Conservation (phyloP, 2,888 invertebrate species). For the Harmothoe impar region DNA sequence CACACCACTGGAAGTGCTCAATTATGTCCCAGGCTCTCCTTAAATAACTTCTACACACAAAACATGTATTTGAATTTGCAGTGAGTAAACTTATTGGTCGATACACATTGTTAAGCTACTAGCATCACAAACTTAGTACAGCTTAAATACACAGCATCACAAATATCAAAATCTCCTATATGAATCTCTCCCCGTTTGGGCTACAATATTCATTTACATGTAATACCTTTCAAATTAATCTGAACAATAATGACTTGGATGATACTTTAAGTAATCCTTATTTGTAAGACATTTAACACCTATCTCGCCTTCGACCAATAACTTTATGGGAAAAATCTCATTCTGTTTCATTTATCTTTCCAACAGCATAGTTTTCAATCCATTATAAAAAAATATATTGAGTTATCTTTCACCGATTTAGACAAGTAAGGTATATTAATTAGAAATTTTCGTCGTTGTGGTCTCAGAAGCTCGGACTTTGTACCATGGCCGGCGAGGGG, state of each 20-base stretch:
- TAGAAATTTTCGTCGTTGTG: background rate
- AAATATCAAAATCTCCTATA: background rate
- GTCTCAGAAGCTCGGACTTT: conserved; percentile 53
- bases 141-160: too few relatives aligned
- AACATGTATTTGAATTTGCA: too few relatives aligned
- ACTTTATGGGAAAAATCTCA: too few relatives aligned
- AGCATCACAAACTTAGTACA: too few relatives aligned
- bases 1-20: too few relatives aligned
- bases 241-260: too few relatives aligned
- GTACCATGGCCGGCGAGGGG: conserved; percentile 40
- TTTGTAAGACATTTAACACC: background rate
- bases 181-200: background rate
- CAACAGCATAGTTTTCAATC: background rate
- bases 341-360: background rate
- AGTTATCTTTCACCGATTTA: background rate
- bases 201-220: background rate
- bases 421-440: background rate
- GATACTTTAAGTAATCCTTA: too few relatives aligned
- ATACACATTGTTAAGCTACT: too few relatives aligned
- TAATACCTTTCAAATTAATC: too few relatives aligned
- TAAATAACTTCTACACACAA: too few relatives aligned
- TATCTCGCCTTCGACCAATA: background rate
- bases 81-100: too few relatives aligned
- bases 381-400: background rate
- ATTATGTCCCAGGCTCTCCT: too few relatives aligned